Percentiles rank a stretch among this genome's conserved stretches.
These are phyloP conservation scores for Monomorium pharaonis DNA, from an alignment of 1,140 invertebrate genomes.

Conservation along the genomic window DNA sequence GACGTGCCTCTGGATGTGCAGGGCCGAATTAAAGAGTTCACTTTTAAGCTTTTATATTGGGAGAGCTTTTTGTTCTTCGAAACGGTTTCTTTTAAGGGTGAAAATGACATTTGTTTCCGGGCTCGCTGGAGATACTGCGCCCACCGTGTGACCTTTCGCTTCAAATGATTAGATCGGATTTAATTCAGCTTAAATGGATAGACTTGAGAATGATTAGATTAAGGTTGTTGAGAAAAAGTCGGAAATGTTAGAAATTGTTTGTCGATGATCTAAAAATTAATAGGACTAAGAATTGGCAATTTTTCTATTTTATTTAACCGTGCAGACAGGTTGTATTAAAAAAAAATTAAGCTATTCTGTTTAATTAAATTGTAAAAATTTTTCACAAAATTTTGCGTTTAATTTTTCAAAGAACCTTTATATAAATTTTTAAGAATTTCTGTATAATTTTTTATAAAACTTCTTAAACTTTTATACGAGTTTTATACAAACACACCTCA, in stretches of 20 bases:
- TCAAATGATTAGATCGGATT: not conserved
- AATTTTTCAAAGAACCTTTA: no score
- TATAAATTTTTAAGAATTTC: no score
- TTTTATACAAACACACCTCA: no score
- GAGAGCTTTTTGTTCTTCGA: not conserved
- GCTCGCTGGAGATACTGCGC: not conserved
- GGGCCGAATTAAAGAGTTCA: constrained; percentile 16
- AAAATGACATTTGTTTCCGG: not conserved
- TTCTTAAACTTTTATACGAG: no score
- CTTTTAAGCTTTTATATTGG: not conserved
- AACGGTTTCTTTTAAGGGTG: not conserved
- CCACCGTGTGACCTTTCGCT: no score
- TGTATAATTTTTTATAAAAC: no score
- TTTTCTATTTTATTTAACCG: not conserved
- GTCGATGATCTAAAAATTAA: not conserved
- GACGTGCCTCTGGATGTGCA: constrained; percentile 28
- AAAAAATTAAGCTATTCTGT: not conserved
- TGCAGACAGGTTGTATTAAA: not conserved
- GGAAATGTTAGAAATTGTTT: not conserved
- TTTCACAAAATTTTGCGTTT: no score
- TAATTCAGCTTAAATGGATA: not conserved
- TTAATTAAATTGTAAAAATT: no score
- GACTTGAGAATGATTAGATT: not conserved
- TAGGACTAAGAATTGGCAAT: not conserved
- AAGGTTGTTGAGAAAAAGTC: not conserved